A percentile compares a stretch with the other conserved stretches of the same genome.
Conservation (phyloP, 2,113 vertebrate genomes). For the human (Homo sapiens) region DNA sequence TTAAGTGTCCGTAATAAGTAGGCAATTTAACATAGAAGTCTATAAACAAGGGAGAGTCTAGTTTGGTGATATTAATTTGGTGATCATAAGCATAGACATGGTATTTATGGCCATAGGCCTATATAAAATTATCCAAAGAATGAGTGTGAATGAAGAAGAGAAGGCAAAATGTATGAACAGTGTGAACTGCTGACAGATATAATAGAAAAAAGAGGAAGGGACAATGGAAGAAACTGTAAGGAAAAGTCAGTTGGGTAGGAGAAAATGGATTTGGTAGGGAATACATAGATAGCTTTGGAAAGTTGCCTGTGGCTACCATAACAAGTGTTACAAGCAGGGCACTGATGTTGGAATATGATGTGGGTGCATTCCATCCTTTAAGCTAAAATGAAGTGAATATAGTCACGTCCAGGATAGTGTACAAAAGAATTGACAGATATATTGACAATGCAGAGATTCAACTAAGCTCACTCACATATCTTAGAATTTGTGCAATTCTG, state of each 20-base stretch:
- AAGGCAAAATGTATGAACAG: not conserved
- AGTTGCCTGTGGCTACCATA: not conserved
- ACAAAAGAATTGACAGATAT: not conserved
- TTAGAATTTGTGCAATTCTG: not conserved
- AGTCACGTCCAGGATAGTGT: not conserved
- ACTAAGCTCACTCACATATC: not conserved
- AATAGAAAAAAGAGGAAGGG: not conserved
- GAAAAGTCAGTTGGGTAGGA: rapidly evolving
- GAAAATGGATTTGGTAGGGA: not conserved
- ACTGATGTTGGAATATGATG: not conserved
- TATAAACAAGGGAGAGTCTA: not conserved
- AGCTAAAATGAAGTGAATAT: not conserved
- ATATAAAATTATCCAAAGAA: not conserved
- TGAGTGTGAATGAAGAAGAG: not conserved
- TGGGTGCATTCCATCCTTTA: not conserved
- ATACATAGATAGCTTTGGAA: not conserved
- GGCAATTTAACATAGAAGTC: not conserved
- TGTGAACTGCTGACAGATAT: not conserved
- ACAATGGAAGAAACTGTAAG: no score
- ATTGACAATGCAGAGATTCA: not conserved
- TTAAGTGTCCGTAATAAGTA: not conserved
- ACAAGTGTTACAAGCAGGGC: not conserved
- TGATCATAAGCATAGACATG: not conserved
- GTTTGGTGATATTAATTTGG: not conserved
- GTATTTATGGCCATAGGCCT: not conserved